phyloP scores from a whole-genome alignment of 2,888 invertebrate species.

The Stramonita haemastoma region DNA sequence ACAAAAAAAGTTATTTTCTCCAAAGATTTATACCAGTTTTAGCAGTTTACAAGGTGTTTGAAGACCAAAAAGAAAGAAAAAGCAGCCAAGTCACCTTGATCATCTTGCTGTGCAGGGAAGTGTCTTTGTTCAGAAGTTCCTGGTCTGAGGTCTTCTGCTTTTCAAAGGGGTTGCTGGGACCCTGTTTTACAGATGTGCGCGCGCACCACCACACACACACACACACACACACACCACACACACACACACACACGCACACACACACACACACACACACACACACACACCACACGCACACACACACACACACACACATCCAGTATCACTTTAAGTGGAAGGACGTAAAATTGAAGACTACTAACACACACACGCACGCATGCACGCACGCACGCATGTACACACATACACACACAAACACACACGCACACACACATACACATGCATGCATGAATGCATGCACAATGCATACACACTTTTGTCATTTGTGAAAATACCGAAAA shows the following conservation, averaged over 20 bases:
- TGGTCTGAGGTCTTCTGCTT: slow-evolving; percentile 50
- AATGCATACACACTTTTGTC: background rate
- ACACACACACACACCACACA: too few relatives aligned
- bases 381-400: too few relatives aligned
- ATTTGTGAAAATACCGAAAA: too few relatives aligned
- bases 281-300: background rate
- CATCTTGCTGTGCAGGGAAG: slow-evolving; percentile 55
- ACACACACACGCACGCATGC: too few relatives aligned
- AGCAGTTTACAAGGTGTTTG: too few relatives aligned
- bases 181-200: slow-evolving; percentile 51
- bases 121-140: slow-evolving; percentile 42
- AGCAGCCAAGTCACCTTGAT: slow-evolving; percentile 52
- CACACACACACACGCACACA: background rate
- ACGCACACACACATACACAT: background rate
- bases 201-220: too few relatives aligned
- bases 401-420: background rate
- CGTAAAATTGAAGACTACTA: too few relatives aligned
- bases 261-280: background rate
- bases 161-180: slow-evolving; percentile 65
- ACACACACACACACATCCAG: background rate
- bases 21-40: too few relatives aligned
- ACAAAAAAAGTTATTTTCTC: too few relatives aligned
- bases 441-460: too few relatives aligned
- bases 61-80: too few relatives aligned
- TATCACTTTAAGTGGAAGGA: too few relatives aligned